phyloP scores from a whole-genome alignment of 2,888 invertebrate species.

The Temnothorax rugatulus region DNA sequence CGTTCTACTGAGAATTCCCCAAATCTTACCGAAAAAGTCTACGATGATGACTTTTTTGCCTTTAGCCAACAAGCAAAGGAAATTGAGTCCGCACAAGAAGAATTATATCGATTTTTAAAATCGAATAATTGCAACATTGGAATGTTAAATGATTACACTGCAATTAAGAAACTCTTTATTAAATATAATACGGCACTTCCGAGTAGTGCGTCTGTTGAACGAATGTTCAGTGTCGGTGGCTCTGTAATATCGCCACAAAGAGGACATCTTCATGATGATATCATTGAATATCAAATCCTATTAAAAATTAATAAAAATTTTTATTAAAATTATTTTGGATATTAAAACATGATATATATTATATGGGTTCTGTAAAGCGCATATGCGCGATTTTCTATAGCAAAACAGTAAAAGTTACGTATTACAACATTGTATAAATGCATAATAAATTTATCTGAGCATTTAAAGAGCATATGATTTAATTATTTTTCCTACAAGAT shows the following conservation, averaged over 20 bases:
- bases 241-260: background rate
- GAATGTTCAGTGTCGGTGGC: background rate
- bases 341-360: too few species aligned
- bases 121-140: background rate
- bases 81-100: background rate
- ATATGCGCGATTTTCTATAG: too few species aligned
- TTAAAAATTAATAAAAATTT: slow-evolving; percentile 8
- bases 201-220: background rate
- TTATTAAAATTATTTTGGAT: background rate
- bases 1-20: background rate
- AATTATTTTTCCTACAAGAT: too few species aligned
- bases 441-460: too few species aligned
- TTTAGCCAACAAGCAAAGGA: background rate
- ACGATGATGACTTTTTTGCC: slow-evolving; percentile 7
- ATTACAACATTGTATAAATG: too few species aligned
- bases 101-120: slow-evolving; percentile 9
- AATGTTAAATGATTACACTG: background rate
- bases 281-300: background rate
- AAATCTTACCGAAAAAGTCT: background rate
- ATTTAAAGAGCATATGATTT: too few species aligned
- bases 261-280: background rate
- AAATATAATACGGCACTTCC: slow-evolving; percentile 11
- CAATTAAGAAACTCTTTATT: slow-evolving; percentile 3
- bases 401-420: too few species aligned
- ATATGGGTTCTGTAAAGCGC: too few species aligned